phyloP scores from a whole-genome alignment of 1,140 invertebrate genomes.

The Leptopilina boulardi region DNA sequence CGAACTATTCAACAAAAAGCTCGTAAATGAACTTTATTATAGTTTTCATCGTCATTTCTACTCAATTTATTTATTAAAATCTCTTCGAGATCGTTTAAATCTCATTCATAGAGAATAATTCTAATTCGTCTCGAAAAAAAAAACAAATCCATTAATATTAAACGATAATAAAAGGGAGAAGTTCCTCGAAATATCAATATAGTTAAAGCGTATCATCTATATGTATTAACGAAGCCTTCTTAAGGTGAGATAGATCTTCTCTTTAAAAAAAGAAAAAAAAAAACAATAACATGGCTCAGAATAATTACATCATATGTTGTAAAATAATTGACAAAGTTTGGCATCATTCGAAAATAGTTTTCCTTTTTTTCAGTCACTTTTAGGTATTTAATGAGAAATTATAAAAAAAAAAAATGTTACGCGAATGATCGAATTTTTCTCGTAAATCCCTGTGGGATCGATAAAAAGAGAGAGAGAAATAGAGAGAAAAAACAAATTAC shows the following conservation, averaged over 20 bases:
- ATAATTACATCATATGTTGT: background rate
- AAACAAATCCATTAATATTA: too few species aligned
- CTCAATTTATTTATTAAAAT: conserved; percentile 55
- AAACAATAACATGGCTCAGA: background rate
- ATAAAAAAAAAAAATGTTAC: background rate
- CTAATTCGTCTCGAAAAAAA: background rate
- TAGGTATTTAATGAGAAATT: conserved; percentile 20
- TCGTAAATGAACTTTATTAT: conserved; percentile 22
- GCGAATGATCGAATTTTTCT: conserved; percentile 5
- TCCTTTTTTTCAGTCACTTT: conserved; percentile 25
- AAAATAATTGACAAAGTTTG: conserved; percentile 6
- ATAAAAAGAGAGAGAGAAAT: background rate
- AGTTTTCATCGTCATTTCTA: conserved; percentile 36
- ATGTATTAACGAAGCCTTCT: background rate
- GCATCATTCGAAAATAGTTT: background rate
- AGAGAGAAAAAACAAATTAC: conserved; percentile 32
- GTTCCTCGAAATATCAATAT: background rate
- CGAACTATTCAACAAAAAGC: background rate
- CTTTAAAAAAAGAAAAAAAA: background rate
- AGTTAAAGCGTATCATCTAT: background rate
- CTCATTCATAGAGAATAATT: background rate
- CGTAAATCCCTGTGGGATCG: conserved; percentile 40
- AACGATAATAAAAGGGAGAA: background rate
- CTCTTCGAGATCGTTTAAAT: background rate
- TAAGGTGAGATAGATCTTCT: background rate